Conservation (phyloP, 2,113 vertebrate genomes). For the Ahaetulla prasina region DNA sequence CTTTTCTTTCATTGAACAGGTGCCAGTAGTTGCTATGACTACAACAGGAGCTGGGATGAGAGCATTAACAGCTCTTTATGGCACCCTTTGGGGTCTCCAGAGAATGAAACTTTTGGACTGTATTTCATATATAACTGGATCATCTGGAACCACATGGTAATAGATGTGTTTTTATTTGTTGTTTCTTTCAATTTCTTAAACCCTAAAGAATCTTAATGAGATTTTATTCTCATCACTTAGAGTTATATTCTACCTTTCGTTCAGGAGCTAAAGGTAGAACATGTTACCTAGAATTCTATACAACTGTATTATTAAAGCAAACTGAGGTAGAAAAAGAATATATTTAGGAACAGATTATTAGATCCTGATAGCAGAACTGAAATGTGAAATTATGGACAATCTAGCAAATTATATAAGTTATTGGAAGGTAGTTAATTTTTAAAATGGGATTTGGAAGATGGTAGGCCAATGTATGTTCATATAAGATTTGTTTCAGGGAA, state of each 20-base stretch:
- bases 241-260: neutral
- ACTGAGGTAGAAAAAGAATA: neutral
- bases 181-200: neutral
- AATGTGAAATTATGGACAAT: neutral
- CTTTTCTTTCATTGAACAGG: constrained; percentile 60
- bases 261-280: neutral
- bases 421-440: neutral
- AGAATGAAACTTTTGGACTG: constrained; percentile 76
- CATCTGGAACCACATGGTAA: constrained; percentile 88
- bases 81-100: constrained; percentile 79
- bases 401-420: neutral
- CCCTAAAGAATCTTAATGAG: neutral
- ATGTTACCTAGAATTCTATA: neutral
- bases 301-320: neutral
- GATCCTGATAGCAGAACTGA: neutral
- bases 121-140: constrained; percentile 78
- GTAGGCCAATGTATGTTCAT: neutral
- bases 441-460: neutral
- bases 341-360: neutral
- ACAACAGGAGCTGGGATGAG: constrained; percentile 80
- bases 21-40: constrained; percentile 79
- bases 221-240: neutral
- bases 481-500: neutral
- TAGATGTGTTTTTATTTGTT: constrained; percentile 17
- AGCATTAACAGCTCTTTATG: constrained; percentile 78